Conservation (phyloP, 2,113 vertebrate genomes). For the Indicator maculatus region DNA sequence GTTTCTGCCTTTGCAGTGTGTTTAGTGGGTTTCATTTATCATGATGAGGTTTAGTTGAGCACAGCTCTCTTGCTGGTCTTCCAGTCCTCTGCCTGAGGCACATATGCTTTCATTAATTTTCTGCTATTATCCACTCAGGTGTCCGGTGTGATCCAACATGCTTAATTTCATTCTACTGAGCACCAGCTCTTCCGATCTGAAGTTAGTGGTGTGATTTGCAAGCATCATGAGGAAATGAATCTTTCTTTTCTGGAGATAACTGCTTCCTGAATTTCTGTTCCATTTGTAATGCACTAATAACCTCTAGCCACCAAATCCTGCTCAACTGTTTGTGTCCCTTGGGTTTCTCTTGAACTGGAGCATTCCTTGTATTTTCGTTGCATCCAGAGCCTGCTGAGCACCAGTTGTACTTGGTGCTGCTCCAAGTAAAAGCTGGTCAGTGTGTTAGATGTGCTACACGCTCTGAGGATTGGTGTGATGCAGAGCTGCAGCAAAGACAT, state of each 20-base stretch:
- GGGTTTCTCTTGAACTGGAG: slow-evolving; percentile 1
- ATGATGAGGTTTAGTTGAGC: slow-evolving; percentile 54
- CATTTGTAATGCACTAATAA: slow-evolving; percentile 46
- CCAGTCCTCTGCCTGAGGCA: slow-evolving; percentile 62
- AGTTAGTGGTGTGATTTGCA: slow-evolving; percentile 49
- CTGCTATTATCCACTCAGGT: slow-evolving; percentile 68
- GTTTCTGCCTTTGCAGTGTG: slow-evolving; percentile 45
- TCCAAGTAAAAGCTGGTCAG: not conserved
- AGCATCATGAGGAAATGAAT: slow-evolving; percentile 61
- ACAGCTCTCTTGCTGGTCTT: slow-evolving; percentile 51
- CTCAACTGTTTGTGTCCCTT: slow-evolving; percentile 1
- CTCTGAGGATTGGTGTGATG: not conserved
- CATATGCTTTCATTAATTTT: slow-evolving; percentile 68
- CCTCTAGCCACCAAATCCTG: slow-evolving; percentile 23
- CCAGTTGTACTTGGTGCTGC: not conserved
- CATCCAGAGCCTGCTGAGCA: not conserved
- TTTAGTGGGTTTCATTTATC: slow-evolving; percentile 53
- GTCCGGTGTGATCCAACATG: slow-evolving; percentile 66
- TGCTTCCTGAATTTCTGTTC: slow-evolving; percentile 65
- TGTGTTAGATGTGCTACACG: rapidly evolving
- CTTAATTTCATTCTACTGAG: slow-evolving; percentile 63
- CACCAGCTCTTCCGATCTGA: slow-evolving; percentile 54
- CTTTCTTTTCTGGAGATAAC: slow-evolving; percentile 65
- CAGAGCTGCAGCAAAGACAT: not conserved
- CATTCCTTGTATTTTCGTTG: not conserved